Evolutionary conservation across 2,797 vertebrate genomes (phyloP), one percentile per base, ranked within the genome.

Genomic region (Silurus lanzhouensis): DNA sequence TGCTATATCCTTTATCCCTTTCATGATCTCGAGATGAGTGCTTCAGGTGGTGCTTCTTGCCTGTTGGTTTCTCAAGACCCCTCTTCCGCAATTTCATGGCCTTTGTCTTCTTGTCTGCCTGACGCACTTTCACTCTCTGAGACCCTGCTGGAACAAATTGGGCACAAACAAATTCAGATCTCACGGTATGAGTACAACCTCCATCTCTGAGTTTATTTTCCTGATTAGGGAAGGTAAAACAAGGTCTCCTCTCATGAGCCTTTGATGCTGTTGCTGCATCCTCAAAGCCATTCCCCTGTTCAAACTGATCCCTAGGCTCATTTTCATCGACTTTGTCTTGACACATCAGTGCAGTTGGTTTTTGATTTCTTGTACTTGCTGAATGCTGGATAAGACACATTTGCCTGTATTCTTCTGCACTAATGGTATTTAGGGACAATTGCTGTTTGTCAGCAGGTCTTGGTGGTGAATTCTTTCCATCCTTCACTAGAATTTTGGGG

Each of bases 41-140:
- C n/a, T 90, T 90, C 5, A 92, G 95, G 68, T 91, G 92, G 12
- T 90, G 96, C 90, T 92, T 96, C 6, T 84, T 80, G 0, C 88
- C 74, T 66, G 94, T 90, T 0, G 88, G 91, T 1, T 95, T 96
- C 85, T 97, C 96, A 0, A 92, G 92, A 86, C 90, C 92, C 89
- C 93, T 96, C 83, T 93, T 94, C 88, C 93, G 95, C 81, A 95
- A 87, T 90, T 96, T 98, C 81, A 95, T 81, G 0, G 96, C 91
- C 91, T 96, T 97, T 55, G 93, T 94, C 93, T 94, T 96, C 85
- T 95, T 95, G 89, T 92, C 94, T n/a, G 94, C 95, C 85, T 94
- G 94, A 83, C 91, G 94, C 68, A 96, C 93, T 57, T 94, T 95
- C 55, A 94, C 89, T 52, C 91, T 95, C 88, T 95, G 95, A 64